A percentile compares a stretch with the other conserved stretches of the same genome.
Conservation (phyloP, 2,113 vertebrate genomes). For the Scartelaos histophorus region DNA sequence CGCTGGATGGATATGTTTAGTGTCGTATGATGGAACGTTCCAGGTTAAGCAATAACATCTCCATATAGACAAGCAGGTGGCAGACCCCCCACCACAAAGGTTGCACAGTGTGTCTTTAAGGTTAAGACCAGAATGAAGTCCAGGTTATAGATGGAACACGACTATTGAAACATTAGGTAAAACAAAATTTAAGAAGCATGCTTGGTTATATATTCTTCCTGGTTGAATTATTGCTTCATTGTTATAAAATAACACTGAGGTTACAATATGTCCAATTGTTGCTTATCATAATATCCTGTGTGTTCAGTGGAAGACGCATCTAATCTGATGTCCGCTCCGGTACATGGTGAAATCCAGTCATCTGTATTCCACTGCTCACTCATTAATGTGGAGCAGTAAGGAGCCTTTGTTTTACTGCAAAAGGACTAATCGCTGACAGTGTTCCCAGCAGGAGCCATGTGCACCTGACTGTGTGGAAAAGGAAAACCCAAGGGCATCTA, state of each 20-base stretch:
- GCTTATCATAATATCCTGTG: conserved; percentile 48
- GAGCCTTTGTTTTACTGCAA: conserved; percentile 9
- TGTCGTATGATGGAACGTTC: too few species aligned
- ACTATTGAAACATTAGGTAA: too few species aligned
- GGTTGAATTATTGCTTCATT: neutral
- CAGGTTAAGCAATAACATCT: too few species aligned
- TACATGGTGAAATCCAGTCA: conserved; percentile 46
- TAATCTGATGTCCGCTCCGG: conserved; percentile 57
- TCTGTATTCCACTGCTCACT: conserved; percentile 52
- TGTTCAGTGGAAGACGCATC: conserved; percentile 31
- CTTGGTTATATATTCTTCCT: neutral
- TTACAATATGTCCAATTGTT: conserved; percentile 31
- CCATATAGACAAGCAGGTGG: too few species aligned
- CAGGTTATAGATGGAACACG: too few species aligned
- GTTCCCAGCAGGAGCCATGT: conserved; percentile 25
- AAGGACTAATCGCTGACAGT: conserved; percentile 32
- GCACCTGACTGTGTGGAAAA: conserved; percentile 24
- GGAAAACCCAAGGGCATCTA: conserved; percentile 38
- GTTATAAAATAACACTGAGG: conserved; percentile 15
- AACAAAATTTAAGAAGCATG: too few species aligned
- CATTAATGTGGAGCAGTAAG: conserved; percentile 38
- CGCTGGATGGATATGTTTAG: too few species aligned
- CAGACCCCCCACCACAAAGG: too few species aligned
- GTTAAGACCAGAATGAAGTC: too few species aligned
- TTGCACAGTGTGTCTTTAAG: too few species aligned